Evolutionary conservation across 2,797 vertebrate species (phyloP).

Genomic region (Miichthys miiuy): DNA sequence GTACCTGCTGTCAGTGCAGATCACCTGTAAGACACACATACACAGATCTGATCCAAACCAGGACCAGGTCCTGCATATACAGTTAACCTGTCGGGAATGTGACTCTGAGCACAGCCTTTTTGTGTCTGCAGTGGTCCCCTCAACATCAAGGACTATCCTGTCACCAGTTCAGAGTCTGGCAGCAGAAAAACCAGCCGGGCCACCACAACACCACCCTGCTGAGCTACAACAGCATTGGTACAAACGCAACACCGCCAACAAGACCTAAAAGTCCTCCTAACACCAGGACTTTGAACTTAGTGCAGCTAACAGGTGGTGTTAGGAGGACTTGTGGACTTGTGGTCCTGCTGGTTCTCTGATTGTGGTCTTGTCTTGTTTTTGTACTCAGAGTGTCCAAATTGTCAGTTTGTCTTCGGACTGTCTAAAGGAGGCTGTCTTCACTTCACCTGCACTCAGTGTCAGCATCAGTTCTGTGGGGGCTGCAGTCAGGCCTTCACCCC

Average conservation of each 20-base stretch:
- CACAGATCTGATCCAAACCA: neutral
- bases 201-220: slow-evolving; percentile 55
- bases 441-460: slow-evolving; percentile 86
- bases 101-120: slow-evolving; percentile 9
- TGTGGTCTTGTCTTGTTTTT: neutral
- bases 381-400: slow-evolving; percentile 82
- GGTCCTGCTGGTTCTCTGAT: neutral
- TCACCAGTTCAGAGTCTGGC: slow-evolving; percentile 79
- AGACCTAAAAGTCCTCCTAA: too few species aligned
- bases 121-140: slow-evolving; percentile 65
- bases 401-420: slow-evolving; percentile 81
- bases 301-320: neutral
- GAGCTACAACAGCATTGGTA: slow-evolving; percentile 81
- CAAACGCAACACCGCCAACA: neutral
- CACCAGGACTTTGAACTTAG: neutral
- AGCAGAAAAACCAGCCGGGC: slow-evolving; percentile 75
- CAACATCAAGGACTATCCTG: slow-evolving; percentile 83
- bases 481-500: slow-evolving; percentile 78
- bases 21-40: slow-evolving; percentile 78
- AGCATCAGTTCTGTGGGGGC: slow-evolving; percentile 86
- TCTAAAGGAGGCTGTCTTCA: slow-evolving; percentile 88
- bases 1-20: slow-evolving; percentile 85
- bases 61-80: too few species aligned
- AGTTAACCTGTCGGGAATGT: too few species aligned
- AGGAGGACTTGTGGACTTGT: neutral